Evolutionary conservation across 1,140 invertebrate species (phyloP), one percentile per base, ranked within the genome.

Genomic region (Drosophila kikkawai): DNA sequence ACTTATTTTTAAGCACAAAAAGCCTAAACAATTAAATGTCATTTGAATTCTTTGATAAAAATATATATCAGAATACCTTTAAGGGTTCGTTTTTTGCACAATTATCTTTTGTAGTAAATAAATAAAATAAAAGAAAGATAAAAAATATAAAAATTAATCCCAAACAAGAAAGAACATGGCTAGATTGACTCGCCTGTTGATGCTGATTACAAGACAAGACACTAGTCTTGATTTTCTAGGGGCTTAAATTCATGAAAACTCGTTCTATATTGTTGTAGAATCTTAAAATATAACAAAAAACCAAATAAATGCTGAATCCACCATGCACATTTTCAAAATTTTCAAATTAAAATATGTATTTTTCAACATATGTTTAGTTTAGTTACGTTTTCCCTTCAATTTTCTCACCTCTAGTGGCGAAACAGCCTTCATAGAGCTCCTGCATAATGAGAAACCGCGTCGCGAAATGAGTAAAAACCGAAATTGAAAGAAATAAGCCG

Each of bases 361-460:
- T 47, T 3, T 1, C 7, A 11, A 19, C 17, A 19, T 13, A 19
- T 39, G 37, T 39, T 8, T 3, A 15, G 12, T 15, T 15, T 8
- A 6, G 15, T 37, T 37, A 37, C 11, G 12, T 22, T 9, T 51
- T 22, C 19, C 17, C 1, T 0, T 22, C 0, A 6, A n/a, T 37
- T 56, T 15, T 39, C 53, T 55, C 53, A 56, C 36, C 53, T 56
- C 53, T 56, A 39, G 19, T 55, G 51, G 19, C 4, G 12, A 11
- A 26, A 41, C 36, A 41, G 22, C 36, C 42, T 65, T 17, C 19
- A 11, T 3, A 6, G 15, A 19, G 15, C 19, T 17, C 61, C 57
- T 77, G 84, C 80, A 80, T 87, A 87, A 88, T 87, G 84, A 88
- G 77, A 87, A 87, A 70, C 85, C 58, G 51, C 75, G 36, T 39